These are phyloP conservation scores for Amphiprion clarkii DNA, from an alignment of 2,797 vertebrate species.

Conservation along the genomic window DNA sequence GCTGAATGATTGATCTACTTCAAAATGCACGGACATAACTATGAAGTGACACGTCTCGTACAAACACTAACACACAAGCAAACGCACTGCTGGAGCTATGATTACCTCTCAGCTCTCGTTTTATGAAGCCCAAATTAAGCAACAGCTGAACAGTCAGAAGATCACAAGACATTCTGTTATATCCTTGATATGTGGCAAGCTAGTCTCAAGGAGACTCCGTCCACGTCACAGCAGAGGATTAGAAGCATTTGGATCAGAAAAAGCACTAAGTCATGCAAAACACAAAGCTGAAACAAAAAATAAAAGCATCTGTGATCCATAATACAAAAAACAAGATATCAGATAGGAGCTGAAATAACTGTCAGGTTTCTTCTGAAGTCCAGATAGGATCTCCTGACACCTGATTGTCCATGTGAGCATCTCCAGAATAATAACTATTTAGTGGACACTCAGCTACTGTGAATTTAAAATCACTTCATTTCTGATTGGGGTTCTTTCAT, in stretches of 20 bases:
- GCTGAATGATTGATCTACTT: conserved; percentile 61
- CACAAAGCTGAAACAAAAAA: conserved; percentile 55
- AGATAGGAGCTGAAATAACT: conserved; percentile 45
- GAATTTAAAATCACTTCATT: conserved; percentile 27
- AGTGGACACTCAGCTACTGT: conserved; percentile 24
- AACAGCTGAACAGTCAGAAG: conserved; percentile 55
- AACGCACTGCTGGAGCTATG: conserved; percentile 29
- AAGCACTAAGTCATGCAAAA: conserved; percentile 71
- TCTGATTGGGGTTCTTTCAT: conserved; percentile 50
- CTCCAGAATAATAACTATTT: conserved; percentile 40
- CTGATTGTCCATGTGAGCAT: conserved; percentile 68
- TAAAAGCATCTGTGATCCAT: conserved; percentile 52
- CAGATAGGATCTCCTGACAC: conserved; percentile 46
- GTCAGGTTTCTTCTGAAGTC: conserved; percentile 41
- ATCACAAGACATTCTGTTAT: conserved; percentile 59
- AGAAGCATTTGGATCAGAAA: conserved; percentile 79
- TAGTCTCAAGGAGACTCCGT: conserved; percentile 38
- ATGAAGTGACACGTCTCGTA: conserved; percentile 34
- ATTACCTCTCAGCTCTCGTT: conserved; percentile 45
- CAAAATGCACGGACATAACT: conserved; percentile 48
- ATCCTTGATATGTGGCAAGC: conserved; percentile 33
- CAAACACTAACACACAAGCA: conserved; percentile 31
- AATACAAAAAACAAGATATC: conserved; percentile 49
- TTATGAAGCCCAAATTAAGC: conserved; percentile 51
- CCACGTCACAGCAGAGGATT: conserved; percentile 47